Percentiles rank a stretch among this genome's conserved stretches.
Conservation (phyloP, 2,888 invertebrate species). For the Meganola albula region DNA sequence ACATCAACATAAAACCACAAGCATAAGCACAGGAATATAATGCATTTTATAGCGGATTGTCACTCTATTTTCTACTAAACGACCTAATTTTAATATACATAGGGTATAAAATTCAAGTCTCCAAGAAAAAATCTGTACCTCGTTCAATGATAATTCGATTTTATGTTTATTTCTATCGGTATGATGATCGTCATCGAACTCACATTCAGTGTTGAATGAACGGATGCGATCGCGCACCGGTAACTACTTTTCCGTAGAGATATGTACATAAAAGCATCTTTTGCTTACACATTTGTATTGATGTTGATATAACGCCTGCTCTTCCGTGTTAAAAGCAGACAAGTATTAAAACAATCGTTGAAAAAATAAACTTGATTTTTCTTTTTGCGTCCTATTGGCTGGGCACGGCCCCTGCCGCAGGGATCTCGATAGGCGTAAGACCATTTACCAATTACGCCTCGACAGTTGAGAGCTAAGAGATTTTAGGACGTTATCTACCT, state of each 20-base stretch:
- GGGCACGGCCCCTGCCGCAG: no score
- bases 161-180: slow-evolving; percentile 38
- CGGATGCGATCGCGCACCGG: slow-evolving; percentile 68
- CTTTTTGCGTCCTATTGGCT: no score
- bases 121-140: no score
- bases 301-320: slow-evolving; percentile 24
- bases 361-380: slow-evolving; percentile 24
- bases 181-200: slow-evolving; percentile 30
- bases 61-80: slow-evolving; percentile 33
- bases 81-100: no score
- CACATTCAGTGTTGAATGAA: slow-evolving; percentile 47
- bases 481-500: no score
- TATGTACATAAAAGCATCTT: slow-evolving; percentile 51
- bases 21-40: slow-evolving; percentile 21
- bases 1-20: slow-evolving; percentile 31
- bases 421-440: no score
- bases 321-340: no score
- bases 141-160: slow-evolving; percentile 57
- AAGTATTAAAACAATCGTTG: no score
- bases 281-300: slow-evolving; percentile 23
- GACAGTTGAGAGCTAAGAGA: no score
- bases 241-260: slow-evolving; percentile 70
- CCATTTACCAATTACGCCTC: no score
- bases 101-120: no score
- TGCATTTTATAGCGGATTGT: slow-evolving; percentile 32